phyloP scores from a whole-genome alignment of 2,888 invertebrate species.

The Pristionchus exspectatus region DNA sequence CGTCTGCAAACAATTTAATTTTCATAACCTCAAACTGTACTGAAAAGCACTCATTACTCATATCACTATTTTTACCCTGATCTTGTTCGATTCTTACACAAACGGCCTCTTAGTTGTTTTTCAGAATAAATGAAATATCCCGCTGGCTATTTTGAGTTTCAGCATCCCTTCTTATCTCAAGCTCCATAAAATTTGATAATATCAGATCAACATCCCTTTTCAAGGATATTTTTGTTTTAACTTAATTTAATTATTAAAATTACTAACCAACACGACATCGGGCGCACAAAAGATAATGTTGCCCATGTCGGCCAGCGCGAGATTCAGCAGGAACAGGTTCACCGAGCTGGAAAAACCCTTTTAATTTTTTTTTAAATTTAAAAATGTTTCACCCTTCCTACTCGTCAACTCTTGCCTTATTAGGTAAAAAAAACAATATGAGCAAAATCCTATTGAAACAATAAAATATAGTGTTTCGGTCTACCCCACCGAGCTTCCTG shows the following conservation, averaged over 20 bases:
- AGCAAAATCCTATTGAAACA: no score
- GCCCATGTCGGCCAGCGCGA: constrained; percentile 70
- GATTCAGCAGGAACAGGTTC: constrained; percentile 70
- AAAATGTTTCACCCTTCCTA: background rate
- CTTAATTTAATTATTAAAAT: background rate
- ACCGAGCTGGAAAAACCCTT: constrained; percentile 58
- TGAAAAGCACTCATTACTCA: no score
- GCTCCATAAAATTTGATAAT: background rate
- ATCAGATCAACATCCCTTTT: background rate
- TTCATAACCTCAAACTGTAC: no score
- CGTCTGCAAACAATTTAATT: background rate
- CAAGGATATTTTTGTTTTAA: background rate
- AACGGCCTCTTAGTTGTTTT: no score
- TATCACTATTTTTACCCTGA: no score
- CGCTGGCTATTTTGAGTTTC: background rate
- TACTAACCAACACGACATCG: constrained; percentile 62
- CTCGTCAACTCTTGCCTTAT: background rate
- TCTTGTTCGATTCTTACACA: no score
- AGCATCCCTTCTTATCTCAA: background rate
- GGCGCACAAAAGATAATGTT: constrained; percentile 70
- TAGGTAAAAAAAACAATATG: background rate
- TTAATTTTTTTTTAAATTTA: no score
- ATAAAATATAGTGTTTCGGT: no score
- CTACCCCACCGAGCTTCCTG: background rate
- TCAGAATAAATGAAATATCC: background rate